Percentiles rank a stretch among this genome's conserved stretches.
Conservation (phyloP, 2,797 vertebrate genomes). For the Graptemys geographica region DNA sequence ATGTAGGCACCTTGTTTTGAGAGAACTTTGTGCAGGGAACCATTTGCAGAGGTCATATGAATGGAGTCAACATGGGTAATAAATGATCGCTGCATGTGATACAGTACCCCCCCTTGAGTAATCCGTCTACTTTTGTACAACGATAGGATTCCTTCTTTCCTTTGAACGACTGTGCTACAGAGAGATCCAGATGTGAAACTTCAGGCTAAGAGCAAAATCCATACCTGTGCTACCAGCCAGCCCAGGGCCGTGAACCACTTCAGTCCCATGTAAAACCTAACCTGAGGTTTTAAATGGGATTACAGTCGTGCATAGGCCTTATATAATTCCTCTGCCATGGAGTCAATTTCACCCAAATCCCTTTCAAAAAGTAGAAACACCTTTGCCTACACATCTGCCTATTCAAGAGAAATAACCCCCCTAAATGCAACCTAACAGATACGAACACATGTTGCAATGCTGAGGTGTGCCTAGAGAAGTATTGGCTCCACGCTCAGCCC, state of each 20-base stretch:
- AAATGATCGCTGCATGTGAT: background rate
- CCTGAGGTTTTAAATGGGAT: background rate
- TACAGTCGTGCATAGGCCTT: background rate
- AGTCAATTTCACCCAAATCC: background rate
- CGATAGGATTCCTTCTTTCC: background rate
- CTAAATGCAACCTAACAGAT: background rate
- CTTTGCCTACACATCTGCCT: background rate
- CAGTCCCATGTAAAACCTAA: background rate
- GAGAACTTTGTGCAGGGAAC: background rate
- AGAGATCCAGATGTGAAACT: background rate
- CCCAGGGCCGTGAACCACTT: background rate
- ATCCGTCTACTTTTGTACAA: background rate
- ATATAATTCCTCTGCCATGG: background rate
- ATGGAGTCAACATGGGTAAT: background rate
- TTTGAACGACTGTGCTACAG: background rate
- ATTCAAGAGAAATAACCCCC: background rate
- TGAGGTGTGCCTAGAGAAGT: background rate
- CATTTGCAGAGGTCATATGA: background rate
- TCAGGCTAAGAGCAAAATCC: conserved; percentile 24
- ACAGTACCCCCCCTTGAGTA: background rate
- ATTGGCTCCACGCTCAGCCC: background rate
- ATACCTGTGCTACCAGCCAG: background rate
- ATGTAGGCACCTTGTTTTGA: background rate
- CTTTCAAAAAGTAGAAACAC: background rate
- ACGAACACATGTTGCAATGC: background rate